phyloP scores from a whole-genome alignment of 1,140 invertebrate species.

The Hylaeus volcanicus region DNA sequence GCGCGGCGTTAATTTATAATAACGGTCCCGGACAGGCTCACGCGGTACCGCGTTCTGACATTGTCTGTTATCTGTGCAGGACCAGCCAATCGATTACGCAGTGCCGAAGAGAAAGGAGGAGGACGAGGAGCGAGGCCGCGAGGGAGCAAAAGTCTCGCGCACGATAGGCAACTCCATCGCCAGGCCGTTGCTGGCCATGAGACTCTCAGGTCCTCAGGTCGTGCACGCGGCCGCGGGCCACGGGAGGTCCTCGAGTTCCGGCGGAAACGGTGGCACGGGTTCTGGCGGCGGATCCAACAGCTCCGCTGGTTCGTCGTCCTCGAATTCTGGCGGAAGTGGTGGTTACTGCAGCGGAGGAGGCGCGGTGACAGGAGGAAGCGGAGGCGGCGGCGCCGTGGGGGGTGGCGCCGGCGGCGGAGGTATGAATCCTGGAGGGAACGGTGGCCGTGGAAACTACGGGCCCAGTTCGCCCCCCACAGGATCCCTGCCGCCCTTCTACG shows the following conservation, averaged over 20 bases:
- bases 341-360: conserved; percentile 77
- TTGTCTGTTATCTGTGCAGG: conserved; percentile 79
- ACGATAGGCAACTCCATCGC: conserved; percentile 79
- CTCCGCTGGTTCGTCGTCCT: conserved; percentile 78
- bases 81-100: conserved; percentile 93
- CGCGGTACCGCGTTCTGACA: background rate
- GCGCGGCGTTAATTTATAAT: background rate
- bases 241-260: conserved; percentile 78
- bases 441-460: conserved; percentile 88
- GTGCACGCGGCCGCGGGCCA: conserved; percentile 87
- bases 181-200: conserved; percentile 74
- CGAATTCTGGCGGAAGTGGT: conserved; percentile 78
- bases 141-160: conserved; percentile 82
- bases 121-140: conserved; percentile 84
- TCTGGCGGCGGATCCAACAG: conserved; percentile 66
- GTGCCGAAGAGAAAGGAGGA: conserved; percentile 89
- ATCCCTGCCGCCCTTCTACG: conserved; percentile 91
- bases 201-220: conserved; percentile 72
- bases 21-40: no score
- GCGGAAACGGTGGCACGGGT: background rate
- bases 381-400: conserved; percentile 82
- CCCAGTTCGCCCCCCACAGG: conserved; percentile 91
- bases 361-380: conserved; percentile 80
- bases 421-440: conserved; percentile 86
- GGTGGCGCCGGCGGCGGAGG: conserved; percentile 85